Evolutionary conservation across 1,140 invertebrate genomes (phyloP).

Genomic region (Fopius arisanus): DNA sequence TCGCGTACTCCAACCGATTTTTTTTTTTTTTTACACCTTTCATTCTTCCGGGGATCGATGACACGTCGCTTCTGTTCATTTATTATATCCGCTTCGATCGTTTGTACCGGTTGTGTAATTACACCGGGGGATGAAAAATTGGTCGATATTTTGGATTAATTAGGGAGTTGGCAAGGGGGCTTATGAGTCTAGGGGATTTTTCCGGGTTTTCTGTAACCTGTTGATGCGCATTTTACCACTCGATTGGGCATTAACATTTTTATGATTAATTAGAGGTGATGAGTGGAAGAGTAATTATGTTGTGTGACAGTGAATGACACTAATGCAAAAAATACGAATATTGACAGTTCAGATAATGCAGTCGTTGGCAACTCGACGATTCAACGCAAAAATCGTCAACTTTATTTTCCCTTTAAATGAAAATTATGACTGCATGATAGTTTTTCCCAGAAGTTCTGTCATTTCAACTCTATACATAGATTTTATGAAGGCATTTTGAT

Average conservation of each 20-base stretch:
- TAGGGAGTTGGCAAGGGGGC: background rate
- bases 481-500: too few relatives aligned
- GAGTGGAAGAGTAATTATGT: too few relatives aligned
- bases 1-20: conserved; percentile 1
- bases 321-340: too few relatives aligned
- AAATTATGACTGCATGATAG: too few relatives aligned
- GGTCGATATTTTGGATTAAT: background rate
- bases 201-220: background rate
- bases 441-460: too few relatives aligned
- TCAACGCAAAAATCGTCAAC: too few relatives aligned
- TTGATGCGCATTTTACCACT: background rate
- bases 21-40: background rate
- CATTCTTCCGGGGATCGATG: conserved; percentile 7
- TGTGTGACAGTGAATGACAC: too few relatives aligned
- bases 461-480: too few relatives aligned
- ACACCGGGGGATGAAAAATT: background rate
- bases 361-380: too few relatives aligned
- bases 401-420: too few relatives aligned
- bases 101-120: background rate
- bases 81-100: background rate
- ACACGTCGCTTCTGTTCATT: conserved; percentile 27
- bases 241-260: background rate
- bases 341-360: too few relatives aligned
- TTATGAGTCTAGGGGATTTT: background rate
- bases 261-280: background rate